Evolutionary conservation across 1,140 invertebrate genomes (phyloP).

Genomic region (Teleogryllus occipitalis): DNA sequence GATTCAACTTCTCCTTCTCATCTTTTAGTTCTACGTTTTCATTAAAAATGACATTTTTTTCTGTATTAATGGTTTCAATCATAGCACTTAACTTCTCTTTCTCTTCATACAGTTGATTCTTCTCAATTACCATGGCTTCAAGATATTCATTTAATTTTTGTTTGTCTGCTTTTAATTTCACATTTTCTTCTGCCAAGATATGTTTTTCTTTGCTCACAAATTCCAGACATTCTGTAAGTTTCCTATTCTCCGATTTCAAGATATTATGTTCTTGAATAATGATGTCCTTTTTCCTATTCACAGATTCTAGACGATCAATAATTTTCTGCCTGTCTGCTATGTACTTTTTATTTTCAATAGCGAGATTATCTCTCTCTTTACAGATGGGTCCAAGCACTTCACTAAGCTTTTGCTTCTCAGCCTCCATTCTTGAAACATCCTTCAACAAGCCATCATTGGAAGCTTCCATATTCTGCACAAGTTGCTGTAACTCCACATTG

Average conservation of each 20-base stretch:
- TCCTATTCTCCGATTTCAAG: background rate
- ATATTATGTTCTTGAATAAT: background rate
- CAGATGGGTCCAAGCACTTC: background rate
- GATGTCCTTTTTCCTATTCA: background rate
- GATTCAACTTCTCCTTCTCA: constrained; percentile 10
- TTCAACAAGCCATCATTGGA: background rate
- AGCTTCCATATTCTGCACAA: constrained; percentile 12
- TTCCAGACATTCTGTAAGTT: constrained; percentile 11
- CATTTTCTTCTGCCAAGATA: constrained; percentile 16
- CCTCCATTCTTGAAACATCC: background rate
- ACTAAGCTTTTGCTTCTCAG: constrained; percentile 5
- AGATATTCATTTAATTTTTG: constrained; percentile 7
- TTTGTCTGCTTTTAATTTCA: constrained; percentile 1
- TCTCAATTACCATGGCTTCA: background rate
- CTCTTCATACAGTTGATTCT: background rate
- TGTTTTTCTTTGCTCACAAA: constrained; percentile 13
- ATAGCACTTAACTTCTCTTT: background rate
- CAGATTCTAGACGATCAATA: background rate
- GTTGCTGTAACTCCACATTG: constrained; percentile 14
- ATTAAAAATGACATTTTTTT: background rate
- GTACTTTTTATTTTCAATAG: background rate
- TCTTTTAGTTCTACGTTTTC: constrained; percentile 7
- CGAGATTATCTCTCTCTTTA: background rate
- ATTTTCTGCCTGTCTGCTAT: background rate
- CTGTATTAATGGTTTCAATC: background rate